These are phyloP conservation scores for Oncorhynchus gorbuscha DNA, from an alignment of 2,113 vertebrate genomes.

Conservation along the genomic window DNA sequence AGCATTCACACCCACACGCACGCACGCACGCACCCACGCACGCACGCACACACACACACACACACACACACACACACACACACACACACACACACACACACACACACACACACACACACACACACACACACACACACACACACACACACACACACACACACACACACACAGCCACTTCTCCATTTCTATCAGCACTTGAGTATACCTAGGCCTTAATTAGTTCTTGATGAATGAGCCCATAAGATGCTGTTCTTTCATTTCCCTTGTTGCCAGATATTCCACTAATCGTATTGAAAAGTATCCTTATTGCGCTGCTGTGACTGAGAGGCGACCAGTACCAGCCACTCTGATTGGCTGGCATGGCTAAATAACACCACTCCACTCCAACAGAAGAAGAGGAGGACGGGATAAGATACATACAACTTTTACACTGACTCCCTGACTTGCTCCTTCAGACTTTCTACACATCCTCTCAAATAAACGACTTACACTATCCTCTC, in stretches of 20 bases:
- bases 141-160: constrained; percentile 19
- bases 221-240: constrained; percentile 98
- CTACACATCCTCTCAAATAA: background rate
- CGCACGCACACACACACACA: constrained; percentile 20
- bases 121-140: constrained; percentile 32
- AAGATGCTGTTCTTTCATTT: constrained; percentile 93
- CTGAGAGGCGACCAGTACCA: constrained; percentile 44
- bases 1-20: constrained; percentile 22
- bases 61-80: constrained; percentile 31
- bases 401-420: constrained; percentile 2
- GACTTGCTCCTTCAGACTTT: background rate
- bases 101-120: constrained; percentile 14
- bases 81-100: constrained; percentile 39
- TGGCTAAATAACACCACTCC: background rate
- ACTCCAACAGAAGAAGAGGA: constrained; percentile 52
- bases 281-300: constrained; percentile 87
- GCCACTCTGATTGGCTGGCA: constrained; percentile 57
- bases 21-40: constrained; percentile 25
- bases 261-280: constrained; percentile 89
- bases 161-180: constrained; percentile 69
- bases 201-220: constrained; percentile 97
- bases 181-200: constrained; percentile 93
- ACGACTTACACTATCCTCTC: background rate
- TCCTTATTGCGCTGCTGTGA: constrained; percentile 79
- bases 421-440: background rate